phyloP scores from a whole-genome alignment of 1,140 invertebrate species.

The Drosophila parvula region DNA sequence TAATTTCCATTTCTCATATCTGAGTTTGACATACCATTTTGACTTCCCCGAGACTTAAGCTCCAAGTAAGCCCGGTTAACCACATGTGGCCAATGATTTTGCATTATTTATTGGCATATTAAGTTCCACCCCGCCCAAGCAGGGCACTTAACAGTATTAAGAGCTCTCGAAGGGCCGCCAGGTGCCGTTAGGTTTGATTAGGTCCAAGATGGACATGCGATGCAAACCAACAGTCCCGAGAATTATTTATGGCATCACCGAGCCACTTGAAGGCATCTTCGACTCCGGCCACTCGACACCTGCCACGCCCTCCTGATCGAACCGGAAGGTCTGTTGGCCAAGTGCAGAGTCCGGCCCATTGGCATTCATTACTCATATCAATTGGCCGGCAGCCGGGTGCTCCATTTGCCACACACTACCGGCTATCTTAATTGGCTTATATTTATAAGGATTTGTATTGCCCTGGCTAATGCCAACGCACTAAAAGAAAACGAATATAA shows the following conservation, averaged over 20 bases:
- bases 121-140: background rate
- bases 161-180: conserved; percentile 14
- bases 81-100: conserved; percentile 16
- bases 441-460: conserved; percentile 42
- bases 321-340: background rate
- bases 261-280: conserved; percentile 31
- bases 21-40: background rate
- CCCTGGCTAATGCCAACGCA: background rate
- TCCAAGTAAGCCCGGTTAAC: background rate
- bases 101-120: conserved; percentile 27
- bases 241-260: conserved; percentile 36
- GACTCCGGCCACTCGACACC: conserved; percentile 28
- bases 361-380: conserved; percentile 54
- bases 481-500: background rate
- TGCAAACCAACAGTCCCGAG: conserved; percentile 11
- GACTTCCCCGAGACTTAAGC: background rate
- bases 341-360: background rate
- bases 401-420: conserved; percentile 1
- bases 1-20: background rate
- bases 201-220: conserved; percentile 15
- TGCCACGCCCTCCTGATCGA: conserved; percentile 6
- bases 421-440: conserved; percentile 50
- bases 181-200: conserved; percentile 38
- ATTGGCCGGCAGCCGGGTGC: conserved; percentile 34
- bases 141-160: conserved; percentile 12